Conservation (phyloP, 2,797 vertebrate species). For the Trachurus trachurus region DNA sequence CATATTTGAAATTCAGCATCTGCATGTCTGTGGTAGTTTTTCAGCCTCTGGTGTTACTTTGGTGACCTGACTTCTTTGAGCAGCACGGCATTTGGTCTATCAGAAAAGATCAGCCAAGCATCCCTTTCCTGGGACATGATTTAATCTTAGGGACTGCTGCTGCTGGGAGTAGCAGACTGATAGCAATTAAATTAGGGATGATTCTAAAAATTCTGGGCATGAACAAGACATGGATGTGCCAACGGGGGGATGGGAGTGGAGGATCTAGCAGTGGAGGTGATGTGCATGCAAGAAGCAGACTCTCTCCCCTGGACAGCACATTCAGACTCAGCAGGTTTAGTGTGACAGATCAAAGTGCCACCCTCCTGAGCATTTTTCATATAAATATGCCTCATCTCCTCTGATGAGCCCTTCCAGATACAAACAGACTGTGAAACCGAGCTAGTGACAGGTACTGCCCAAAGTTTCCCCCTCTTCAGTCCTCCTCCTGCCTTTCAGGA, state of each 20-base stretch:
- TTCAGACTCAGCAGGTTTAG: conserved; percentile 54
- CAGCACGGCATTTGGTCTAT: conserved; percentile 75
- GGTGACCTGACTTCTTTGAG: conserved; percentile 70
- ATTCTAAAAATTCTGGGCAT: conserved; percentile 75
- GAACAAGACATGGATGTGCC: conserved; percentile 56
- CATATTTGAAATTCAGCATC: conserved; percentile 77
- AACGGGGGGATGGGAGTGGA: conserved; percentile 25
- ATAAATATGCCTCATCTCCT: conserved; percentile 81
- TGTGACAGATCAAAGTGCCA: conserved; percentile 79
- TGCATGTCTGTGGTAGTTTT: conserved; percentile 55
- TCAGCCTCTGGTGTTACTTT: conserved; percentile 51
- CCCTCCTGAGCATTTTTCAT: conserved; percentile 73
- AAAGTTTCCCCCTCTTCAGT: conserved; percentile 45
- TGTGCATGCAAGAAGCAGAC: conserved; percentile 18
- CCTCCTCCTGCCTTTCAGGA: conserved; percentile 62
- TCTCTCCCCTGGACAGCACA: conserved; percentile 44
- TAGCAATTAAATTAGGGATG: conserved; percentile 80
- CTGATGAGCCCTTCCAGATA: conserved; percentile 74
- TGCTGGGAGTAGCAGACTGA: conserved; percentile 70
- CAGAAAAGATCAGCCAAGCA: conserved; percentile 76
- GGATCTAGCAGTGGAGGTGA: conserved; percentile 30
- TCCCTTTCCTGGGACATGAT: conserved; percentile 71
- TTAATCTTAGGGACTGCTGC: conserved; percentile 76
- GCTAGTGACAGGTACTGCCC: conserved; percentile 60
- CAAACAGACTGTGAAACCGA: conserved; percentile 50